Evolutionary conservation across 2,888 invertebrate species (phyloP), one percentile per base, ranked within the genome.

Genomic region (Cantharis rustica): DNA sequence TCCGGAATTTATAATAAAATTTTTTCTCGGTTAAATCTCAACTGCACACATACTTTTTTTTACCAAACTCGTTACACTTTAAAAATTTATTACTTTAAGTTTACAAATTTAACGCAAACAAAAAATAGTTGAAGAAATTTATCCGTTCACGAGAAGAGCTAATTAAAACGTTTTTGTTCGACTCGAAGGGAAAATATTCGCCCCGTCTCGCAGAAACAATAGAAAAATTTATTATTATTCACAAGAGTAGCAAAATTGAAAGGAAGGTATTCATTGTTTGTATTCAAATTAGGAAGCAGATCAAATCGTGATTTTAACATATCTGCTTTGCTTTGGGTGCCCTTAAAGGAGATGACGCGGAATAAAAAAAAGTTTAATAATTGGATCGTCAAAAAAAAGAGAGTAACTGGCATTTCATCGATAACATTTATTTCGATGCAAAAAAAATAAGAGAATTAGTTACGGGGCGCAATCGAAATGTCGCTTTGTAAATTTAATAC

Each of bases 161-260:
- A 47, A 47, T 47, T 47, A 47, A 47, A 47, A 7, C n/a, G 47
- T n/a, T 47, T 47, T 47, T 47, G 47, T 47, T 13, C 7, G 47
- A 47, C 7, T 7, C 47, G n/a, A 70, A 17, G 10, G 16, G 16
- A 69, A 23, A 70, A 17, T 17, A 61, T 70, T 15, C 20, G 20
- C 17, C 15, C 17, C 15, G 70, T 16, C 15, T 70, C 26, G 23
- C 15, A 15, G 16, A 61, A 70, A 70, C 70, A 70, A 62, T 69
- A 47, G 47, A 71, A 71, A 63, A 71, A 71, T 16, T 62, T 63
- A 63, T 63, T 71, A 71, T 71, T 71, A 71, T 71, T 71, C 71
- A 71, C 62, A 71, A 17, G 62, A 70, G 70, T 26, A 26, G 13
- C 13, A 20, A 27, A 16, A 47, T 47, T 47, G 47, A 47, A 47